Conservation (phyloP, 2,113 vertebrate genomes). For the Dendropsophus ebraccatus region DNA sequence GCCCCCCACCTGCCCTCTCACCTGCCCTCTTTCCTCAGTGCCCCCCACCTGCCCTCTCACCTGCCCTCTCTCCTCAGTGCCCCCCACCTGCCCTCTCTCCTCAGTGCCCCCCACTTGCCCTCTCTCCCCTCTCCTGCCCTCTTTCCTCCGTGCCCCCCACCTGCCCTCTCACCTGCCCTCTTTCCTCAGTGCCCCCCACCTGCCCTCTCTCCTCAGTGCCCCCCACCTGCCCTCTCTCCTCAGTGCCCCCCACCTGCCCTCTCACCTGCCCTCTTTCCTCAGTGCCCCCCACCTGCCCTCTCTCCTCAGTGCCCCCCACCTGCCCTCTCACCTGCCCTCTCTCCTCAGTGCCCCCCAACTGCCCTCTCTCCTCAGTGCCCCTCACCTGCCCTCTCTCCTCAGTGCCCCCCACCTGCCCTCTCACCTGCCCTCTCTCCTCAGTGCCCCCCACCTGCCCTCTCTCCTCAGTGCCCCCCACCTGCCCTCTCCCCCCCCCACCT, state of each 20-base stretch:
- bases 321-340: too few relatives aligned
- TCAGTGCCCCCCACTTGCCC: not conserved
- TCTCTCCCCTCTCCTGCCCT: not conserved
- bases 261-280: too few relatives aligned
- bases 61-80: too few relatives aligned
- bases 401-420: not conserved
- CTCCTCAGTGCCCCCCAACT: conserved; percentile 2
- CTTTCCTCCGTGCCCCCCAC: not conserved
- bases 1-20: not conserved
- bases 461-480: not conserved
- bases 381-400: not conserved
- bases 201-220: not conserved
- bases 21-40: not conserved
- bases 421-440: too few relatives aligned
- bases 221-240: too few relatives aligned
- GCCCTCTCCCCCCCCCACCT: not conserved
- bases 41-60: not conserved
- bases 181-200: not conserved
- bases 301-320: not conserved
- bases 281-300: not conserved
- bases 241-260: not conserved
- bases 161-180: too few relatives aligned
- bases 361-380: not conserved
- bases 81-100: not conserved
- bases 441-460: not conserved